These are phyloP conservation scores for Anoplopoma fimbria DNA, from an alignment of 2,113 vertebrate species.

Conservation along the genomic window DNA sequence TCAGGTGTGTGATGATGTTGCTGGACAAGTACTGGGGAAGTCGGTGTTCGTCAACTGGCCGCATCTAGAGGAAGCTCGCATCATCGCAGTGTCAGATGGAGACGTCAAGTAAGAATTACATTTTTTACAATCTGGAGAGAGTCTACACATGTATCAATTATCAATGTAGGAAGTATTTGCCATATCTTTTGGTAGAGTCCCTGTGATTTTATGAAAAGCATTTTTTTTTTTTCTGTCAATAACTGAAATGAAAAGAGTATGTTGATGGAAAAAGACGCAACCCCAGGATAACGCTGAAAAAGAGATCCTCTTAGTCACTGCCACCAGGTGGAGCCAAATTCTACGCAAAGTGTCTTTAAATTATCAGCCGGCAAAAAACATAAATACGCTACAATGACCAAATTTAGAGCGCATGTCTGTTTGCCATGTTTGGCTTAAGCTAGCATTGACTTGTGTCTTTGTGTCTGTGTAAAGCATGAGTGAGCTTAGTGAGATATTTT, in stretches of 20 bases:
- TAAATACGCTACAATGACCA: neutral
- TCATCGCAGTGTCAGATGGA: slow-evolving; percentile 94
- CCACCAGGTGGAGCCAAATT: neutral
- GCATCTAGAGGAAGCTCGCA: slow-evolving; percentile 95
- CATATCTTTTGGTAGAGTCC: neutral
- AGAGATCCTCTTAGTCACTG: no score
- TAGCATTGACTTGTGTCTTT: neutral
- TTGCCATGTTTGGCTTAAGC: no score
- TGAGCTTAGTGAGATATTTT: neutral
- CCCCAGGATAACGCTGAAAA: neutral
- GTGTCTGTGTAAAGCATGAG: neutral
- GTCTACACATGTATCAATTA: neutral
- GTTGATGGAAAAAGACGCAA: neutral
- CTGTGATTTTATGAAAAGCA: neutral
- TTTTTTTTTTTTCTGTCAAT: neutral
- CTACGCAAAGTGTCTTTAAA: neutral
- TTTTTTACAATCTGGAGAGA: neutral
- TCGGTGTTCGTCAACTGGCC: slow-evolving; percentile 97
- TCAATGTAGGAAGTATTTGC: neutral
- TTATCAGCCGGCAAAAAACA: neutral
- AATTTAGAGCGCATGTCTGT: neutral
- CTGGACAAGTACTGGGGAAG: slow-evolving; percentile 87
- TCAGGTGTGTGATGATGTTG: slow-evolving; percentile 88
- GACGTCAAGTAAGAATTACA: slow-evolving; percentile 88
- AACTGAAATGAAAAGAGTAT: neutral